Evolutionary conservation across 1,140 invertebrate species (phyloP).

Genomic region (Elysia chlorotica): DNA sequence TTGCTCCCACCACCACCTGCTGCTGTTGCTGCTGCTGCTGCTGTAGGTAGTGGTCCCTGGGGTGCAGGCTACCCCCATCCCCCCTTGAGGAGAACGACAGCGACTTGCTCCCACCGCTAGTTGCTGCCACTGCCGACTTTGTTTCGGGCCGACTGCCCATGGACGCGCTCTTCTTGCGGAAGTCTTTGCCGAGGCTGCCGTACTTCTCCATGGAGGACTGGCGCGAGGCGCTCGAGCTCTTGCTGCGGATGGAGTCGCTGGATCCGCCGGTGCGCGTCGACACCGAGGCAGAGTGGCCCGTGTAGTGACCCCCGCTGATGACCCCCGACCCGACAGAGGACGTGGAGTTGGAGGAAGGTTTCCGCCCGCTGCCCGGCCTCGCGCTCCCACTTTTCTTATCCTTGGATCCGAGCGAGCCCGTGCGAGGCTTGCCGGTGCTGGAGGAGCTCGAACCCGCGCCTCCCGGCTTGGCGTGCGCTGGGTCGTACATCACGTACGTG

Average conservation of each 20-base stretch:
- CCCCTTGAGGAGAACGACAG: constrained; percentile 9
- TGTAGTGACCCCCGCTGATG: too few relatives aligned
- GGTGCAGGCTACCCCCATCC: constrained; percentile 1
- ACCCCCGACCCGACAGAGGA: background rate
- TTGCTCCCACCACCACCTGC: too few relatives aligned
- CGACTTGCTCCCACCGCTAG: constrained; percentile 31
- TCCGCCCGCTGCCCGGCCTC: constrained; percentile 9
- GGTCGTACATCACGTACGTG: constrained; percentile 28
- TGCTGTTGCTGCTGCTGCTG: background rate
- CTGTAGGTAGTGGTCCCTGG: background rate
- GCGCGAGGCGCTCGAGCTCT: too few relatives aligned
- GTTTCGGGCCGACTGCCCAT: background rate
- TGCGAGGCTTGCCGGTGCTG: constrained; percentile 20
- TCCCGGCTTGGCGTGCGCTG: too few relatives aligned
- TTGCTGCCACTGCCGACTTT: background rate
- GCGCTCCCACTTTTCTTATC: constrained; percentile 6
- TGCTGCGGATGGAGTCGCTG: constrained; percentile 12
- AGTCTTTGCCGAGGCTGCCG: constrained; percentile 28
- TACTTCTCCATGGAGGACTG: constrained; percentile 27
- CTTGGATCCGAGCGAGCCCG: constrained; percentile 19
- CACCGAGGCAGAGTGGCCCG: background rate
- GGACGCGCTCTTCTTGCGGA: constrained; percentile 27
- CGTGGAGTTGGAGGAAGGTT: background rate
- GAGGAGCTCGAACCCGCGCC: too few relatives aligned
- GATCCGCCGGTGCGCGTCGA: background rate